A percentile compares a stretch with the other conserved stretches of the same genome.
These are phyloP conservation scores for Lates japonicus DNA, from an alignment of 2,797 vertebrate species.

Conservation along the genomic window DNA sequence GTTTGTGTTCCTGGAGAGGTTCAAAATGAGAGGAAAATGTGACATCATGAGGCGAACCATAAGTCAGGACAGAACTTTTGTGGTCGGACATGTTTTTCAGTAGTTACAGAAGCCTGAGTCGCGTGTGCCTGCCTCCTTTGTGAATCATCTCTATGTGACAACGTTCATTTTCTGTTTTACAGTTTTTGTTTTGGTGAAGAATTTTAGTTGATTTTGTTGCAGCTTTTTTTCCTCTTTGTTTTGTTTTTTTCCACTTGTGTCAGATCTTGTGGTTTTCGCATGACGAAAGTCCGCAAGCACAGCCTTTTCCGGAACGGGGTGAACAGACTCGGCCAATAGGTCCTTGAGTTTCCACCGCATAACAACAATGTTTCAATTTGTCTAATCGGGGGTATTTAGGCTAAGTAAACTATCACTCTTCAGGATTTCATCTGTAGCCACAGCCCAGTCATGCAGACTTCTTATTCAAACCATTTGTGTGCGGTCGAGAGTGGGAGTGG, in stretches of 20 bases:
- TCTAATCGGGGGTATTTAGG: slow-evolving; percentile 91
- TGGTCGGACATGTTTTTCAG: slow-evolving; percentile 80
- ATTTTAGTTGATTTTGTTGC: slow-evolving; percentile 46
- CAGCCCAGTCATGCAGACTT: slow-evolving; percentile 90
- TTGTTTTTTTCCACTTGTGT: slow-evolving; percentile 65
- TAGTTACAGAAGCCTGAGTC: slow-evolving; percentile 78
- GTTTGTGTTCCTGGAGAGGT: slow-evolving; percentile 60
- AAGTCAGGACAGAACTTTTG: slow-evolving; percentile 72
- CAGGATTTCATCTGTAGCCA: slow-evolving; percentile 84
- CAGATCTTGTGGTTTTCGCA: slow-evolving; percentile 78
- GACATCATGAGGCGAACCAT: slow-evolving; percentile 75
- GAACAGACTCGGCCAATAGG: slow-evolving; percentile 77
- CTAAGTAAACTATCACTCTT: slow-evolving; percentile 92
- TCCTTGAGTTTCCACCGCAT: slow-evolving; percentile 90
- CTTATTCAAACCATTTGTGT: slow-evolving; percentile 95
- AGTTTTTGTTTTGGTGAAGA: slow-evolving; percentile 57
- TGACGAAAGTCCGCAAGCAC: slow-evolving; percentile 77
- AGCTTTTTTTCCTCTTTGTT: slow-evolving; percentile 36
- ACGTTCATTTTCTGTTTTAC: slow-evolving; percentile 68
- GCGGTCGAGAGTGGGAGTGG: slow-evolving; percentile 77
- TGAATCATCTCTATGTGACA: slow-evolving; percentile 71
- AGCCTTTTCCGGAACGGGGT: slow-evolving; percentile 79
- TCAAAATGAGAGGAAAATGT: slow-evolving; percentile 81
- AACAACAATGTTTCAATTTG: slow-evolving; percentile 92
- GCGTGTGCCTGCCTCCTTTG: slow-evolving; percentile 71